Evolutionary conservation across 2,113 vertebrate genomes (phyloP), one percentile per base, ranked within the genome.

Genomic region (Siniperca knerii): DNA sequence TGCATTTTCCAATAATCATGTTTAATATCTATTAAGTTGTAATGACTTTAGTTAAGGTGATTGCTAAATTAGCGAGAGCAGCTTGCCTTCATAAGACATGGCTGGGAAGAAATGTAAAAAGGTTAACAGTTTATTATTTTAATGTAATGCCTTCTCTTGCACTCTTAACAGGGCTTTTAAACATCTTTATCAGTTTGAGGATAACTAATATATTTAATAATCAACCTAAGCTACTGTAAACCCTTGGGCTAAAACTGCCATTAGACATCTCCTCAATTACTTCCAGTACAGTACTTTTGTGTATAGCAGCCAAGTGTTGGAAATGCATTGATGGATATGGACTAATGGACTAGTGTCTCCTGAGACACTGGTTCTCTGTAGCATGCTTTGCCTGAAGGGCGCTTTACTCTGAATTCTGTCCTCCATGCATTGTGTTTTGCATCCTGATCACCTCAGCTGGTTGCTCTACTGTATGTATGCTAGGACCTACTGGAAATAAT

Each of bases 341-440:
- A 89, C 78, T 90, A 91, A 93, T 94, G 90, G 92, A 85, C 68
- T 44, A 29, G 52, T 82, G 73, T 90, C 70, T 89, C 79, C 81
- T 88, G 82, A 88, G 89, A 82, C 79, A 13, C 77, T 82, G 70
- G 69, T 76, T 81, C 62, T 82, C 52, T 85, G 44, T 54, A 74
- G 79, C 75, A 74, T 80, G 82, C 76, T 7, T 55, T 76, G 92
- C 92, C 93, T 76, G 10, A 75, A 83, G 93, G 85, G 66, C 40
- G 87, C 44, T 81, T 68, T 21, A 7, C 75, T 89, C 66, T 83
- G 16, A 80, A 70, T 68, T 50, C 77, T 69, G 25, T 55, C 65
- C 68, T 44, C 23, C 15, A 64, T 82, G 40, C 57, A 77, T 84
- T 84, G 76, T 75, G 66, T 68, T 78, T 57, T 79, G 44, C 67